Base-by-base conservation (phyloP, 92 coral and sea anemone species). In the Paragorgia papillata region DNA sequence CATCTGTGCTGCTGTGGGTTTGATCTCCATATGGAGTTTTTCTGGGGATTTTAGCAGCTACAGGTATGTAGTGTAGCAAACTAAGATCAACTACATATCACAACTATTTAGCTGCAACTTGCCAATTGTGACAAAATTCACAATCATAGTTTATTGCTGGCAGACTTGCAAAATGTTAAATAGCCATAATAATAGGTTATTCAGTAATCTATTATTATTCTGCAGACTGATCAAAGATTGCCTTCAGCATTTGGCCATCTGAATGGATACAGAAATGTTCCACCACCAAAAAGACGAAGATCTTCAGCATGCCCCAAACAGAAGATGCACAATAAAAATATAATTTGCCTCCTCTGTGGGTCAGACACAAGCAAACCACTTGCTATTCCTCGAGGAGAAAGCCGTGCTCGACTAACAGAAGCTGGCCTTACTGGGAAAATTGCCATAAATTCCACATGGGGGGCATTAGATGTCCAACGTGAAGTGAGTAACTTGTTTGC, bases 371-470 rank as follows among this genome's bases (percentile, higher is more conserved):
- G 44, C 40, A 62, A 62, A 33, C 50, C 80, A 27, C 66, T 83
- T 17, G 70, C 73, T 2, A 79, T 77, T 84, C 84, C 84, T 21
- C 61, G 80, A 43, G 80, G 74, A 54, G 84, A 84, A 35, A 68
- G 54, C 48, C 40, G 75, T 19, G 65, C 80, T 15, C 55, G 80
- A 26, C 50, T 77, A 5, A 70, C 88, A 9, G 88, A 48, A 77
- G 73, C 76, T 51, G 83, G 83, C 57, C 69, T 83, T 17, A 78
- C 80, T 18, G 87, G 84, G 26, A 77, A 83, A 40, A 76, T 83
- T 26, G 73, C 83, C 26, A 19, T 83, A 1, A 80, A 69, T 51
- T 77, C 79, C 24, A 55, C 43, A 0, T 84, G 88, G 84, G 56
- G 57, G 35, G 69, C 76, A 13, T 12, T 44, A n/a, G 84, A 84